Evolutionary conservation across 2,113 vertebrate genomes (phyloP).

Genomic region (Xiphorhynchus elegans): DNA sequence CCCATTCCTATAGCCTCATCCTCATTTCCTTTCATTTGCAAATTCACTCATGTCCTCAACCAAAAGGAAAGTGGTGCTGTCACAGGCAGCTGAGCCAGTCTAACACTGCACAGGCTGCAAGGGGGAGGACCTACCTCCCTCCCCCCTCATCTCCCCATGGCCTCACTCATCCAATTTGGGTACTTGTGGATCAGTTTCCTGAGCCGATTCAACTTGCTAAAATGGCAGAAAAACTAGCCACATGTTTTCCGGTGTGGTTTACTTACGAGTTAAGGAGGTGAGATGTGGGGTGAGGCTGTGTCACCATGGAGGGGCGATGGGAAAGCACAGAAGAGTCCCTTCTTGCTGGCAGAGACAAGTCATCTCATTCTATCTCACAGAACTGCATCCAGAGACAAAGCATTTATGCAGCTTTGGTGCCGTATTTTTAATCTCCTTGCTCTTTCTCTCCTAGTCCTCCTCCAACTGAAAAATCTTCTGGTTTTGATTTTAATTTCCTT

Average conservation of each 20-base stretch:
- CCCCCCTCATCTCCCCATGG: neutral
- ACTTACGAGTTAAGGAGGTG: neutral
- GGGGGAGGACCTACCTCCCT: neutral
- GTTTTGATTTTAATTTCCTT: conserved; percentile 37
- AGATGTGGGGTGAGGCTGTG: neutral
- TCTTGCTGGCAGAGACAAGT: neutral
- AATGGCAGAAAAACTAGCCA: neutral
- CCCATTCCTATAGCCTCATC: conserved; percentile 9
- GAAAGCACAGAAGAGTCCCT: neutral
- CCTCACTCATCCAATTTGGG: neutral
- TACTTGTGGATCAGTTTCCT: neutral
- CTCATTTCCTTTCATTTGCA: conserved; percentile 41
- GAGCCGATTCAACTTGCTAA: neutral
- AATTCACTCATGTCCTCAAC: neutral
- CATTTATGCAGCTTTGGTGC: conserved; percentile 12
- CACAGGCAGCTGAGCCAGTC: neutral
- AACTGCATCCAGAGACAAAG: neutral
- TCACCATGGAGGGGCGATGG: neutral
- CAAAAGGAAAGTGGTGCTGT: neutral
- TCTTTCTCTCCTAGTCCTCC: neutral
- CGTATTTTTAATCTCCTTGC: neutral
- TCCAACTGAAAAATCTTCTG: neutral
- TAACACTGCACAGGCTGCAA: neutral
- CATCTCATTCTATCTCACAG: neutral
- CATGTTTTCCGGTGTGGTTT: neutral